These are phyloP conservation scores for Axis porcinus DNA, from an alignment of 2,113 vertebrate genomes.

Conservation along the genomic window DNA sequence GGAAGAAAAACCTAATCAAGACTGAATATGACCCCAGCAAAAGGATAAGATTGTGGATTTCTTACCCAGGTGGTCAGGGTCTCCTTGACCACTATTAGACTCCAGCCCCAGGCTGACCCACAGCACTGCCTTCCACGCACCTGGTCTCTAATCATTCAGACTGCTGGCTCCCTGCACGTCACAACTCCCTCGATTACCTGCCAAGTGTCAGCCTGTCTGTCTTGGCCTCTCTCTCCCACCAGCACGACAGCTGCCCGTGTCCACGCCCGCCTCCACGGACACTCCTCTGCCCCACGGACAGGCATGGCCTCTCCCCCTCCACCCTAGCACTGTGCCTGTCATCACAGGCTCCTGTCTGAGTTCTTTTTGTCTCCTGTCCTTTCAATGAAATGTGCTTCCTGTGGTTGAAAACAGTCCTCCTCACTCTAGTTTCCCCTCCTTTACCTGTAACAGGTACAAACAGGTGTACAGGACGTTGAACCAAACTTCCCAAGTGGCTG, in stretches of 20 bases:
- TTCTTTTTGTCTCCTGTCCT: neutral
- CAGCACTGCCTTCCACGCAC: neutral
- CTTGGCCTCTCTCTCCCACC: neutral
- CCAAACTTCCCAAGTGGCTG: neutral
- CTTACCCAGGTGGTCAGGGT: neutral
- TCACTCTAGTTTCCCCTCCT: neutral
- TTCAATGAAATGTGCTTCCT: neutral
- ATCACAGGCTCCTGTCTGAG: neutral
- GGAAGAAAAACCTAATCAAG: neutral
- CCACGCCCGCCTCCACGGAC: neutral
- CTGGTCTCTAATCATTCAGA: neutral
- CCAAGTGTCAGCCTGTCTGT: neutral
- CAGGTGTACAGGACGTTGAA: neutral
- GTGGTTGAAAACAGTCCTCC: neutral
- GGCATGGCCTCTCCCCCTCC: fast-evolving
- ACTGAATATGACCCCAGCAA: neutral
- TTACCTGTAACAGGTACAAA: neutral
- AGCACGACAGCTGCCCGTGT: neutral
- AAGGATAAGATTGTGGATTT: neutral
- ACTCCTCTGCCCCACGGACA: neutral
- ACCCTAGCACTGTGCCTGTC: fast-evolving
- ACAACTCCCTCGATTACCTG: neutral
- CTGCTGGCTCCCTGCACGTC: neutral
- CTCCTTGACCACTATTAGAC: neutral
- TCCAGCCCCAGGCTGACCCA: neutral